Evolutionary conservation across 2,113 vertebrate genomes (phyloP), one percentile per base, ranked within the genome.

Genomic region (Thalassoma bifasciatum): DNA sequence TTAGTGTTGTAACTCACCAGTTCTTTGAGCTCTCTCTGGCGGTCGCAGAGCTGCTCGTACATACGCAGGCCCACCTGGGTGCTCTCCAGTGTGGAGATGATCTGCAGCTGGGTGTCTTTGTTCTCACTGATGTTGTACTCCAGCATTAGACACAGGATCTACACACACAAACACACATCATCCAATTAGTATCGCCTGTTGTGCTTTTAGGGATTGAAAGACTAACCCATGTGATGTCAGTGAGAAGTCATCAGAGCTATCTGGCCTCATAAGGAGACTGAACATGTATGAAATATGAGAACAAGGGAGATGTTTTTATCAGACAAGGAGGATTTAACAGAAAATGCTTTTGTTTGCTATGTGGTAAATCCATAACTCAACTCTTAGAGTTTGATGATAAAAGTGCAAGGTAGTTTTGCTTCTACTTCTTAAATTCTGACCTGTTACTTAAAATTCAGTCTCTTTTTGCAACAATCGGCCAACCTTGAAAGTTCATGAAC

Each of bases 121-220:
- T 99, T 99, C 88, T 99, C 97, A 1, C 98, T 99, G 91, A 99
- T 98, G 94, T 99, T 99, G 91, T 99, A 99, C 72, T 99, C 98
- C 91, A 99, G 93, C 98, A 99, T 99, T 89, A 99, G 89, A 83
- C 98, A 99, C 82, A 99, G 88, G 91, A 99, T 99, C 98, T 99
- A 79, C 3, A 77, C 57, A 71, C 54, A 79, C 30, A 30, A 4
- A 30, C 30, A 30, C 30, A 30, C 11, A 12, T 40, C 10, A 10
- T 5, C 38, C 38, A 40, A 2, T 40, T 40, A 40, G 10, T 9
- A 12, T 40, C 3, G 2, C 11, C 38, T 40, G 38, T 40, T 40
- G 38, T 40, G 4, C 30, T 30, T 40, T 10, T 40, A 9, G 14
- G 22, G n/a, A 3, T 17, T 30, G 36, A 38, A 9, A 46, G 23